A percentile compares a stretch with the other conserved stretches of the same genome.
Conservation (phyloP, 2,113 vertebrate species). For the Phylloscopus trochiloides region DNA sequence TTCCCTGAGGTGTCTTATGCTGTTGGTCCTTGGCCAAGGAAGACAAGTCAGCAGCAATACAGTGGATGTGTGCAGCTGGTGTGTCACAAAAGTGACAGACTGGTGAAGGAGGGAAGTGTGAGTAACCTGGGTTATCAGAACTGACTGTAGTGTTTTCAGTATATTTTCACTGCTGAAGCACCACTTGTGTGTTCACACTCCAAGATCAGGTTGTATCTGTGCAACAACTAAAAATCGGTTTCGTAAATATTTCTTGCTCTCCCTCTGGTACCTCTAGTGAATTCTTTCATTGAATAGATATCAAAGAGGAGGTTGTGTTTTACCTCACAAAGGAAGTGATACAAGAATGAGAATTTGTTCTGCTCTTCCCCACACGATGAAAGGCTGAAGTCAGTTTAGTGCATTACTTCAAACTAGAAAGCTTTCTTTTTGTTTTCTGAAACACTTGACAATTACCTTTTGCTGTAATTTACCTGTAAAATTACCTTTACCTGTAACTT, state of each 20-base stretch:
- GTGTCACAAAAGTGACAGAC: background rate
- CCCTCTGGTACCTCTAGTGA: background rate
- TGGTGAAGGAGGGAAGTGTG: background rate
- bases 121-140: background rate
- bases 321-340: background rate
- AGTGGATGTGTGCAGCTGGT: background rate
- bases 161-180: fast-evolving
- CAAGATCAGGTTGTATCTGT: background rate
- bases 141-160: background rate
- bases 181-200: fast-evolving
- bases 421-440: conserved; percentile 1
- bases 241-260: background rate
- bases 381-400: background rate
- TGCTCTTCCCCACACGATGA: background rate
- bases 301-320: background rate
- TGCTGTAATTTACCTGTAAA: conserved; percentile 44
- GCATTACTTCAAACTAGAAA: conserved; percentile 10
- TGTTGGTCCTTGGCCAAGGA: background rate
- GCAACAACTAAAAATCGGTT: background rate
- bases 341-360: conserved; percentile 21
- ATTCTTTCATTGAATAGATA: background rate
- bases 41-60: background rate
- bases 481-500: conserved; percentile 1
- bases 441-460: conserved; percentile 27
- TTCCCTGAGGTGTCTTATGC: background rate